phyloP scores from a whole-genome alignment of 2,113 vertebrate genomes.

The Bubo bubo region DNA sequence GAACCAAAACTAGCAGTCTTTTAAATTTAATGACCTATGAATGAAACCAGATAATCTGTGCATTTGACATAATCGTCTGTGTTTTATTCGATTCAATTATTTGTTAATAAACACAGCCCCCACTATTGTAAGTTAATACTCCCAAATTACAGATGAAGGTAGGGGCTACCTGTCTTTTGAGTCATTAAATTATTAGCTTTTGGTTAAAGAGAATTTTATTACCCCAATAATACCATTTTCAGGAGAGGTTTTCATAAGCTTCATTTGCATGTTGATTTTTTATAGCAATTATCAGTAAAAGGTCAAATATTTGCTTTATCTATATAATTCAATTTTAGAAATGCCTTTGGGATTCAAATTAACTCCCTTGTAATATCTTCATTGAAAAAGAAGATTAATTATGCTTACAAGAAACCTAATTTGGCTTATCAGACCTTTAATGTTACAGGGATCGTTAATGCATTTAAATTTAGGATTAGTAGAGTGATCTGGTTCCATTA shows the following conservation, averaged over 20 bases:
- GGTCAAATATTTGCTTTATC: conserved; percentile 87
- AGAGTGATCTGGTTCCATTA: conserved; percentile 74
- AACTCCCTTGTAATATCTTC: conserved; percentile 83
- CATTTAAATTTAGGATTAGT: conserved; percentile 85
- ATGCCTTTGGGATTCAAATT: conserved; percentile 83
- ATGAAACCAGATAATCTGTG: conserved; percentile 44
- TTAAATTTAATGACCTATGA: conserved; percentile 49
- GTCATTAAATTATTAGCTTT: neutral
- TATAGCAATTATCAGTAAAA: conserved; percentile 80
- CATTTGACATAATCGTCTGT: conserved; percentile 28
- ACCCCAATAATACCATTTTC: neutral
- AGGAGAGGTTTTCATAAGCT: conserved; percentile 62
- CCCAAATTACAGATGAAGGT: conserved; percentile 24
- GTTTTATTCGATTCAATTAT: conserved; percentile 52
- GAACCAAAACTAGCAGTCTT: neutral
- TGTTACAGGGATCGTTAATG: conserved; percentile 78
- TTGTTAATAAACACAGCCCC: conserved; percentile 61
- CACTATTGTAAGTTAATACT: conserved; percentile 4
- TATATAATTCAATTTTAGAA: conserved; percentile 84
- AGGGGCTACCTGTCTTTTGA: conserved; percentile 13
- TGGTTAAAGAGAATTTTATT: conserved; percentile 50
- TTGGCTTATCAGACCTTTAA: conserved; percentile 86
- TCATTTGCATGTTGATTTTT: conserved; percentile 75
- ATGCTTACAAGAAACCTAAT: conserved; percentile 85
- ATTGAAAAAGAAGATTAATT: conserved; percentile 85